Conservation (phyloP, 2,113 vertebrate genomes). For the Acanthochromis polyacanthus region DNA sequence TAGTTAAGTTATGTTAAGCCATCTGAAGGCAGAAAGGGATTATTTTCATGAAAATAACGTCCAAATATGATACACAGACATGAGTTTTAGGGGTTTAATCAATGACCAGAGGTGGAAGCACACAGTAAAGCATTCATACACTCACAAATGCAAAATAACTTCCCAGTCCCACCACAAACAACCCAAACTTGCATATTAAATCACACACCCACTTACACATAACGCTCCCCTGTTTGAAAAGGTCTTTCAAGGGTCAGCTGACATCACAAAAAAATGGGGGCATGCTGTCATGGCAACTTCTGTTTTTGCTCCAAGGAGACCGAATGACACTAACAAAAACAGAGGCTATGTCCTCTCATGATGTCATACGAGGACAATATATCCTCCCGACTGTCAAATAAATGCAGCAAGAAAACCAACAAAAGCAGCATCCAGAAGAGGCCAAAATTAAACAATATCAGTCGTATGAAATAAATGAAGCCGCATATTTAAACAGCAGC, state of each 20-base stretch:
- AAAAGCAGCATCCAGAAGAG: constrained; percentile 45
- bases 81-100: no score
- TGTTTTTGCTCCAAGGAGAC: constrained; percentile 69
- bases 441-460: constrained; percentile 54
- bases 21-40: no score
- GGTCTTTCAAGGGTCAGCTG: constrained; percentile 52
- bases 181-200: constrained; percentile 8
- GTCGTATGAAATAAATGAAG: constrained; percentile 39
- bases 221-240: constrained; percentile 27
- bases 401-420: constrained; percentile 61
- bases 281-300: constrained; percentile 48
- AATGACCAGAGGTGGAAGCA: neutral
- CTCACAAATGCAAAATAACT: constrained; percentile 7
- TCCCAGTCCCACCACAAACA: constrained; percentile 28
- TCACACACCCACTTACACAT: constrained; percentile 12
- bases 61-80: no score
- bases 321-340: constrained; percentile 68
- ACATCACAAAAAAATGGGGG: constrained; percentile 37
- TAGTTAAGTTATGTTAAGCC: no score
- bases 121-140: constrained; percentile 1
- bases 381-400: constrained; percentile 70
- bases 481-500: constrained; percentile 45
- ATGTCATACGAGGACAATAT: constrained; percentile 58
- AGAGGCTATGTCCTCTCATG: constrained; percentile 64
- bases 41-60: no score